These are phyloP conservation scores for Globia sparganii DNA, from an alignment of 2,888 invertebrate species.

Conservation along the genomic window DNA sequence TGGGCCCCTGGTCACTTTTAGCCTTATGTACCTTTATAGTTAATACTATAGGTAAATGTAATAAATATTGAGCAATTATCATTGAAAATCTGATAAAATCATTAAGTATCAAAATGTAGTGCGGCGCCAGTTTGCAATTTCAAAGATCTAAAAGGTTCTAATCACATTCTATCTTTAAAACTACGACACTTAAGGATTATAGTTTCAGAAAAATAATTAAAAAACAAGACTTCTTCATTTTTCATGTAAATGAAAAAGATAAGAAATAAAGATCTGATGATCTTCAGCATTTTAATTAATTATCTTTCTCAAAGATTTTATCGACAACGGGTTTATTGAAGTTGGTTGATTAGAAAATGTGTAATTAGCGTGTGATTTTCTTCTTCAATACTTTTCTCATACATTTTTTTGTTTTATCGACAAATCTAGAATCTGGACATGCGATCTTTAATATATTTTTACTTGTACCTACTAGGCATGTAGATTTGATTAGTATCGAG, in stretches of 20 bases:
- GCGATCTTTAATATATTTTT: constrained; percentile 9
- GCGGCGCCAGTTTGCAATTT: not conserved
- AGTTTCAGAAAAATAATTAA: constrained; percentile 8
- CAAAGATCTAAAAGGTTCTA: too few species aligned
- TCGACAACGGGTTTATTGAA: constrained; percentile 9
- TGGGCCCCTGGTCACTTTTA: too few species aligned
- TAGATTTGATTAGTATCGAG: not conserved
- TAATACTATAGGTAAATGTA: too few species aligned
- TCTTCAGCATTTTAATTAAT: constrained; percentile 36
- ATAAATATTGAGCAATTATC: constrained; percentile 14
- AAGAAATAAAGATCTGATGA: constrained; percentile 8
- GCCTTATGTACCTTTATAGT: too few species aligned
- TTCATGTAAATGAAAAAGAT: not conserved
- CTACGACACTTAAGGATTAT: too few species aligned
- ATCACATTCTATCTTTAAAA: not conserved
- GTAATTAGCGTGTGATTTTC: not conserved
- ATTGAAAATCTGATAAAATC: not conserved
- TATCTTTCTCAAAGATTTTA: not conserved
- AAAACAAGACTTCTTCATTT: too few species aligned
- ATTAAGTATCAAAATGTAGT: not conserved
- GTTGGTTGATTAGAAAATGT: constrained; percentile 9
- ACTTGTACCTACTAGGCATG: constrained; percentile 8
- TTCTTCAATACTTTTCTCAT: not conserved
- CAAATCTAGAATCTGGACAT: constrained; percentile 17
- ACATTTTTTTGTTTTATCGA: not conserved